Evolutionary conservation across 2,113 vertebrate genomes (phyloP), one percentile per base, ranked within the genome.

Genomic region (crab-eating macaque (Macaca fascicularis)): DNA sequence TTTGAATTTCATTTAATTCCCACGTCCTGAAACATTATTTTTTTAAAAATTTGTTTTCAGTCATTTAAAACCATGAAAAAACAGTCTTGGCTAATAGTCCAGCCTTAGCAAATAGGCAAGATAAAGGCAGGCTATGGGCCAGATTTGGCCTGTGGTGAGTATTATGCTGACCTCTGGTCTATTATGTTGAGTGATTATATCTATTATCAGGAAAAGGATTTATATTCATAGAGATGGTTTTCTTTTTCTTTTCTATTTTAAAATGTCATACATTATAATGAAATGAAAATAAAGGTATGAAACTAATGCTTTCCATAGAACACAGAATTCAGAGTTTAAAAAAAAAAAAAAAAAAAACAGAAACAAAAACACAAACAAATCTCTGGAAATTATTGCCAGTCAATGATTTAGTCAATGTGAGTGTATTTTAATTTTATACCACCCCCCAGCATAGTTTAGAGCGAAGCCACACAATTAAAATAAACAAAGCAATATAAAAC

Each of bases 391-490:
- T 17, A 64, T 43, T 59, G 52, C 76, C 43, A 78, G 75, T 78
- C 43, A 48, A 78, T 90, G 80, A 88, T 61, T 84, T 55, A 70
- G 57, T 94, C 48, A 70, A 11, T 48, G 38, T 32, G 45, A 45
- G 57, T 38, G 6, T 52, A 61, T 70, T 74, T 90, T 89, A 90
- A 90, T 93, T 93, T 69, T 12, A n/a, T 20, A 30, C 35, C 72
- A 92, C 23, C 82, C 55, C 76, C 70, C 27, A 81, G 82, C 93
- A 85, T 84, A 61, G 67, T 67, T 86, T 45, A 52, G 82, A 88
- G 83, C 85, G 88, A 96, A 97, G 22, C 45, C 90, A 94, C 52
- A 97, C 45, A 67, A 82, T 95, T 96, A 94, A 84, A 86, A 97
- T 79, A 96, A 94, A 92, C 81, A 97, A 90, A 94, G 61, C 55